phyloP scores from a whole-genome alignment of 2,113 vertebrate species.

The Paratilapia polleni region DNA sequence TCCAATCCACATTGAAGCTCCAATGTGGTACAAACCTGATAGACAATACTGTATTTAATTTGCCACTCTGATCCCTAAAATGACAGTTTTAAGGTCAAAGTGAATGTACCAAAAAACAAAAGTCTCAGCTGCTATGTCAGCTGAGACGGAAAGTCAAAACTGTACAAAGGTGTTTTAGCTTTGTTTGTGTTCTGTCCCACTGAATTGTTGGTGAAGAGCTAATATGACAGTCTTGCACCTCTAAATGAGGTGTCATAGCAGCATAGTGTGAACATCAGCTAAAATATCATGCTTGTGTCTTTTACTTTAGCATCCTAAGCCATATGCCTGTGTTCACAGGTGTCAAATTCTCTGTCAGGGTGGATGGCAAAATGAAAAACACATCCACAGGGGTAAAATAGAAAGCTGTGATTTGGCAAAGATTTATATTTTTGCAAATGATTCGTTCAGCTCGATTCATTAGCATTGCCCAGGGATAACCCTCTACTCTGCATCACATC shows the following conservation, averaged over 20 bases:
- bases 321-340: slow-evolving; percentile 4
- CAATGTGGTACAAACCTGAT: slow-evolving; percentile 29
- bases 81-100: slow-evolving; percentile 55
- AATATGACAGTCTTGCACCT: slow-evolving; percentile 40
- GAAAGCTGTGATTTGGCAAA: neutral
- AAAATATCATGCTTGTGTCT: slow-evolving; percentile 28
- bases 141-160: neutral
- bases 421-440: neutral
- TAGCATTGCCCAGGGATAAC: neutral
- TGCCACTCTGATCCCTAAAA: slow-evolving; percentile 46
- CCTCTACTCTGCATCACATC: neutral
- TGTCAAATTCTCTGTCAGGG: slow-evolving; percentile 7
- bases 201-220: slow-evolving; percentile 8
- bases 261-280: slow-evolving; percentile 33
- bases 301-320: slow-evolving; percentile 10
- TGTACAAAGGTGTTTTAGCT: slow-evolving; percentile 5
- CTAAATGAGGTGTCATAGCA: slow-evolving; percentile 29
- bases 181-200: slow-evolving; percentile 22
- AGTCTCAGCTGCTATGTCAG: neutral
- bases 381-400: slow-evolving; percentile 3
- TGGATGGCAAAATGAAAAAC: neutral
- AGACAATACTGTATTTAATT: slow-evolving; percentile 31
- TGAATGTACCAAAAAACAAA: slow-evolving; percentile 18
- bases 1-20: slow-evolving; percentile 40
- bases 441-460: neutral